These are phyloP conservation scores for Chrysodeixis includens DNA, from an alignment of 2,888 invertebrate species.

Conservation along the genomic window DNA sequence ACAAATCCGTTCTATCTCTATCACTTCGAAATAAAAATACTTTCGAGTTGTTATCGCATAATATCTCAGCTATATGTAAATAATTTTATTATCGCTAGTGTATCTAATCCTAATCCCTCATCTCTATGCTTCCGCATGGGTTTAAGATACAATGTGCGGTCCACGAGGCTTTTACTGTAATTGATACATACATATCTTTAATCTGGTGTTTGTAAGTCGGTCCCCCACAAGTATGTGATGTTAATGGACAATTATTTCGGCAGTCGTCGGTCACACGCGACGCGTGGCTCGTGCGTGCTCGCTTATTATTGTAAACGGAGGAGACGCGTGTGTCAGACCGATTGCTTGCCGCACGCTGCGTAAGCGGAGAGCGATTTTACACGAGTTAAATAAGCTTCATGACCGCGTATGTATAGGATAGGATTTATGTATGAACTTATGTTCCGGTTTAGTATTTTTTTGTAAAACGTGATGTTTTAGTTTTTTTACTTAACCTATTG, in stretches of 20 bases:
- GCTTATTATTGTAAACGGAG: constrained; percentile 73
- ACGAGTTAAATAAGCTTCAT: not conserved
- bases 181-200: constrained; percentile 58
- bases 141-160: constrained; percentile 14
- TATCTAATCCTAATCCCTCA: constrained; percentile 6
- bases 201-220: constrained; percentile 54
- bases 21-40: not conserved
- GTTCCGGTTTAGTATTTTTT: too few species aligned
- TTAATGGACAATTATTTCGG: constrained; percentile 89
- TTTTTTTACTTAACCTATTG: too few species aligned
- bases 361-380: constrained; percentile 42
- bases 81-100: not conserved
- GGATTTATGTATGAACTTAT: too few species aligned
- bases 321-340: constrained; percentile 72
- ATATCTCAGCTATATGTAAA: constrained; percentile 3
- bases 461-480: too few species aligned
- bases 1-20: not conserved
- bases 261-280: constrained; percentile 86
- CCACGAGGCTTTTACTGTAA: constrained; percentile 51
- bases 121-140: not conserved
- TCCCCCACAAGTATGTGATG: constrained; percentile 67
- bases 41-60: not conserved
- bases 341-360: constrained; percentile 47
- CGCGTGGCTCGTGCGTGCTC: constrained; percentile 81
- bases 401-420: not conserved